These are phyloP conservation scores for Chymomyza procnemis DNA, from an alignment of 2,888 invertebrate genomes.

Conservation along the genomic window DNA sequence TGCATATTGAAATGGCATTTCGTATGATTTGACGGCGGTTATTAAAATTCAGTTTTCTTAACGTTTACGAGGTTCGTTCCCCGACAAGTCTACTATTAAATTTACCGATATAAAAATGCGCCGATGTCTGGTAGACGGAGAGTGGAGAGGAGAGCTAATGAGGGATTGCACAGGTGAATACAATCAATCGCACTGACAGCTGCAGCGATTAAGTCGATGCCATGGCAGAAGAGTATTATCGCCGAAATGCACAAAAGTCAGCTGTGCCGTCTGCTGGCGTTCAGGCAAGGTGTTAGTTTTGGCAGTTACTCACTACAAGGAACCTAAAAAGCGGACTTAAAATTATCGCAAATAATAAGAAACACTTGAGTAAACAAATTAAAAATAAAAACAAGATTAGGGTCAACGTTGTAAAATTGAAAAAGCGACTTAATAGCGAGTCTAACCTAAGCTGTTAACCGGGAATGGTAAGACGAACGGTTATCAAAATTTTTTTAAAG, in stretches of 20 bases:
- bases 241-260: background rate
- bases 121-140: background rate
- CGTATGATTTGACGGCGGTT: slow-evolving; percentile 33
- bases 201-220: background rate
- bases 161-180: background rate
- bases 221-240: background rate
- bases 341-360: too few relatives aligned
- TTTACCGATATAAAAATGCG: slow-evolving; percentile 8
- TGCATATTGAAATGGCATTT: slow-evolving; percentile 54
- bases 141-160: background rate
- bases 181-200: background rate
- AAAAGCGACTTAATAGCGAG: too few relatives aligned
- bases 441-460: too few relatives aligned
- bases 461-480: too few relatives aligned
- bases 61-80: background rate
- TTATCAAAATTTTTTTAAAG: too few relatives aligned
- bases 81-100: background rate
- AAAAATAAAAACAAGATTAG: too few relatives aligned
- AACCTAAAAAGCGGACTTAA: too few relatives aligned
- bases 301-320: background rate
- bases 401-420: too few relatives aligned
- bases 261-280: background rate
- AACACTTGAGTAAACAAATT: too few relatives aligned
- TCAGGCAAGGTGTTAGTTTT: background rate
- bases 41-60: slow-evolving; percentile 38